Evolutionary conservation across 2,888 invertebrate genomes (phyloP).

Genomic region (Hemaris fuciformis): DNA sequence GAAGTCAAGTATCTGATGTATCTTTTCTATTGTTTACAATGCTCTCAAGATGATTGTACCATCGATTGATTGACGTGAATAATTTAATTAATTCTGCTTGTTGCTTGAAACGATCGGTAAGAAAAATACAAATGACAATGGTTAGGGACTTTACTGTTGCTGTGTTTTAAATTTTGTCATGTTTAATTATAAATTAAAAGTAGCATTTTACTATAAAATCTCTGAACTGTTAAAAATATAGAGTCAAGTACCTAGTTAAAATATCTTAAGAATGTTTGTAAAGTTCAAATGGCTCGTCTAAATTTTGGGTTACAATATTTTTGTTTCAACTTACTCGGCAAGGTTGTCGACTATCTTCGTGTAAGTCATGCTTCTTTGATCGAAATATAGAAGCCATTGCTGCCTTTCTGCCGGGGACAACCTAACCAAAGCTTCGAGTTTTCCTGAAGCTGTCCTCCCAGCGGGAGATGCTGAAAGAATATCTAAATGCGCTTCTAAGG

Average conservation of each 20-base stretch:
- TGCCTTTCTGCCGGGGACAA: slow-evolving; percentile 56
- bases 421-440: slow-evolving; percentile 58
- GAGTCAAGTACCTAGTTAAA: too few species aligned
- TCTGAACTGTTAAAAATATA: too few species aligned
- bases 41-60: background rate
- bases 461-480: slow-evolving; percentile 54
- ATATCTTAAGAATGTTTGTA: too few species aligned
- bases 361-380: slow-evolving; percentile 46
- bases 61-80: background rate
- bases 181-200: too few species aligned
- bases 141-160: too few species aligned
- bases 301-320: background rate
- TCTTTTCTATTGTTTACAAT: background rate
- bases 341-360: slow-evolving; percentile 60
- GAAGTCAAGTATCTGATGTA: background rate
- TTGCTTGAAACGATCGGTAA: too few species aligned
- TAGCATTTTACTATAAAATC: too few species aligned
- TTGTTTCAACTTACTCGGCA: slow-evolving; percentile 52
- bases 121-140: too few species aligned
- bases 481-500: slow-evolving; percentile 54
- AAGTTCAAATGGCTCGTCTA: background rate
- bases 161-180: too few species aligned
- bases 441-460: slow-evolving; percentile 42
- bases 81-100: too few species aligned
- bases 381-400: slow-evolving; percentile 62